Conservation (phyloP, 1,140 invertebrate species). For the Atopsyche davidsoni region DNA sequence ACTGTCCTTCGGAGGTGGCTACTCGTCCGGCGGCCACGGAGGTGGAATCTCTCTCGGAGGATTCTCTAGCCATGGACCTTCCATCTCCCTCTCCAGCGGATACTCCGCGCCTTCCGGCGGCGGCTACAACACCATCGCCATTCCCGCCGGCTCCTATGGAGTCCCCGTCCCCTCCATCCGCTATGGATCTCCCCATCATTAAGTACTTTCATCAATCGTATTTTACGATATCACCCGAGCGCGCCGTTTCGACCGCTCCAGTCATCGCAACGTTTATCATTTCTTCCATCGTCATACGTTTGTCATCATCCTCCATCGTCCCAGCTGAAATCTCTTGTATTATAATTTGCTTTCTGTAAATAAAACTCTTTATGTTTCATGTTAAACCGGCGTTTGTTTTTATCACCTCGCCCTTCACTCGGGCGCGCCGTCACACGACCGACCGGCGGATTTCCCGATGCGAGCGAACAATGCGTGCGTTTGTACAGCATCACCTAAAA, state of each 20-base stretch:
- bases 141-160: constrained; percentile 45
- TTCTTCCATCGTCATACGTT: constrained; percentile 20
- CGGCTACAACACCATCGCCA: constrained; percentile 42
- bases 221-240: not conserved
- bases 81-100: constrained; percentile 27
- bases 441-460: no score
- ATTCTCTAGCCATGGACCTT: constrained; percentile 25
- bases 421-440: no score
- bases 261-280: constrained; percentile 23
- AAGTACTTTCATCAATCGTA: constrained; percentile 21
- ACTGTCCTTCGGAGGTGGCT: constrained; percentile 9
- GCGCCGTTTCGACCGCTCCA: constrained; percentile 2
- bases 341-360: constrained; percentile 29
- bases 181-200: constrained; percentile 44
- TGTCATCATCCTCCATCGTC: constrained; percentile 20
- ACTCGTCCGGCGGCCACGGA: constrained; percentile 30
- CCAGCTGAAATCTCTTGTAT: constrained; percentile 23
- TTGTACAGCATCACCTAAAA: no score
- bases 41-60: constrained; percentile 12
- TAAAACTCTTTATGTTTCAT: constrained; percentile 29
- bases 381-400: constrained; percentile 15
- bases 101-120: constrained; percentile 34
- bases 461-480: no score
- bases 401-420: no score
- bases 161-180: constrained; percentile 42